phyloP scores from a whole-genome alignment of 2,888 invertebrate genomes.

The Chloroclysta siterata region DNA sequence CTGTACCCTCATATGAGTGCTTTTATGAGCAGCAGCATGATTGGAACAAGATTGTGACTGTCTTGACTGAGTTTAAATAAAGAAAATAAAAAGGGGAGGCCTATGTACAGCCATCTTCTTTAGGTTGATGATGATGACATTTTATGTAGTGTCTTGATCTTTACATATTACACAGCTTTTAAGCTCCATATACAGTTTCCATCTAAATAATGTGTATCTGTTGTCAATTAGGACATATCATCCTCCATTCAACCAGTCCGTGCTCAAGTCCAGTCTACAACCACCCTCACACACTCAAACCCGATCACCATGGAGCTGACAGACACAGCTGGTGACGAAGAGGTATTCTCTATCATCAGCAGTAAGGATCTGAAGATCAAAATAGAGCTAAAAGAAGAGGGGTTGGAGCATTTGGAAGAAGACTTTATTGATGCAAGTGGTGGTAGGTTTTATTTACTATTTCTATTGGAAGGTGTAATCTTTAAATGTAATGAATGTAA shows the following conservation, averaged over 20 bases:
- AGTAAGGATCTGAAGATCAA: constrained; percentile 47
- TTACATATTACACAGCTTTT: background rate
- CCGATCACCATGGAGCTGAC: constrained; percentile 16
- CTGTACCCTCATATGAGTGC: too few species aligned
- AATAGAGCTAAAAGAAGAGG: constrained; percentile 62
- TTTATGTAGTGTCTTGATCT: too few species aligned
- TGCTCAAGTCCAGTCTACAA: constrained; percentile 22
- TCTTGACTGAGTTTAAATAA: too few species aligned
- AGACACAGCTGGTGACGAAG: constrained; percentile 13
- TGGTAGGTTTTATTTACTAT: constrained; percentile 40
- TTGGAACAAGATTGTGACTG: too few species aligned
- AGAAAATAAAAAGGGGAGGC: too few species aligned
- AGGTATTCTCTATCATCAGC: constrained; percentile 3
- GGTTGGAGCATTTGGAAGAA: constrained; percentile 46
- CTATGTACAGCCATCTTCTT: too few species aligned
- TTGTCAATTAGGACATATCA: constrained; percentile 24
- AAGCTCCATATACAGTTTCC: background rate
- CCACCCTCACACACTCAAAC: constrained; percentile 9
- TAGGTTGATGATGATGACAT: too few species aligned
- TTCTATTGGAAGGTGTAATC: too few species aligned
- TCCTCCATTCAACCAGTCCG: constrained; percentile 19
- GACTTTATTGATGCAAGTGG: constrained; percentile 55
- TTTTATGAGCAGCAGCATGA: too few species aligned
- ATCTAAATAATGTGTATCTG: background rate
- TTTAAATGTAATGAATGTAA: too few species aligned